These are phyloP conservation scores for Hirundo rustica DNA, from an alignment of 2,797 vertebrate genomes.

Conservation along the genomic window DNA sequence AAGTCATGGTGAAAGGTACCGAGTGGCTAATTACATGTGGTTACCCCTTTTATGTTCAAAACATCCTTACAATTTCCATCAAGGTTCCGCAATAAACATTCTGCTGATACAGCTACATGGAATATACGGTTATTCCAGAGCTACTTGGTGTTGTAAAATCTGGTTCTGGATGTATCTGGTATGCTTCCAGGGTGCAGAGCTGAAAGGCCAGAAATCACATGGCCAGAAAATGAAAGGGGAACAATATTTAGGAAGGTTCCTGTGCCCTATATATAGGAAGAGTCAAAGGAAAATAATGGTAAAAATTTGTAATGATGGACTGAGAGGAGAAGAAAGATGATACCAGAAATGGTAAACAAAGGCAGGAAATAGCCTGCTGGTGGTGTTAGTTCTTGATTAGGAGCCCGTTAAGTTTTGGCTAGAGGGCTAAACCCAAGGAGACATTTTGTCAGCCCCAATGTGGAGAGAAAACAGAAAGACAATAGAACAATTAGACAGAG, in stretches of 20 bases:
- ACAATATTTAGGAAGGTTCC: not conserved
- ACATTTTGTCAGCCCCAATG: constrained; percentile 45
- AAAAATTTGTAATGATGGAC: not conserved
- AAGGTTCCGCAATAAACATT: not conserved
- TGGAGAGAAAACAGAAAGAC: constrained; percentile 51
- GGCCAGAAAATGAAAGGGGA: not conserved
- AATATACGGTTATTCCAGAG: not conserved
- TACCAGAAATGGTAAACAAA: constrained; percentile 41
- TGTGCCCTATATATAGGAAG: not conserved
- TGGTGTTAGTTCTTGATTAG: constrained; percentile 56
- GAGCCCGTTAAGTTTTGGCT: constrained; percentile 49
- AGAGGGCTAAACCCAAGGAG: constrained; percentile 59
- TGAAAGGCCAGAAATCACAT: not conserved
- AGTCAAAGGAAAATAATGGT: not conserved
- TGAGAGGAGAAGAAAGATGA: constrained; percentile 40
- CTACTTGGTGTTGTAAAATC: not conserved
- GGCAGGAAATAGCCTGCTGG: constrained; percentile 53
- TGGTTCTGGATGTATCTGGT: not conserved
- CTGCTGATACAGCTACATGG: not conserved
- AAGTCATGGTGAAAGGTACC: not conserved
- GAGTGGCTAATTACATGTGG: not conserved
- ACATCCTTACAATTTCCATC: not conserved
- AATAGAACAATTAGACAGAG: constrained; percentile 50
- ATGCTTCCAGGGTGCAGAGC: not conserved
- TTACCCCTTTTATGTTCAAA: not conserved